These are phyloP conservation scores for Epinephelus moara DNA, from an alignment of 2,113 vertebrate species.

Conservation along the genomic window DNA sequence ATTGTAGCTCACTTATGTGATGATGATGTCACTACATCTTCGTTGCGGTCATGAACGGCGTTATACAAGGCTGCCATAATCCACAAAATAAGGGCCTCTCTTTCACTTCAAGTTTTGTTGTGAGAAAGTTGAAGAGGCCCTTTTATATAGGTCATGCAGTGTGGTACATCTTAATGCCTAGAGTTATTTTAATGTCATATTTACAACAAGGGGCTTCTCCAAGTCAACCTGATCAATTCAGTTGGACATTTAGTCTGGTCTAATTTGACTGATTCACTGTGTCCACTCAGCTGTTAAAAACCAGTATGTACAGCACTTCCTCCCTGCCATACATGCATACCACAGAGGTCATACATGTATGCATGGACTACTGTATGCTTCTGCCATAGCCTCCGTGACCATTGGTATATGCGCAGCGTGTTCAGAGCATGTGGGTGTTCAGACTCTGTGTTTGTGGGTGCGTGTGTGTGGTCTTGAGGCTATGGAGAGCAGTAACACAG, in stretches of 20 bases:
- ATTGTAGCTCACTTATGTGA: neutral
- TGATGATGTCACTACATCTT: slow-evolving; percentile 9
- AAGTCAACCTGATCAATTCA: slow-evolving; percentile 77
- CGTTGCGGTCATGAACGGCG: neutral
- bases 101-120: slow-evolving; percentile 58
- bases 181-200: slow-evolving; percentile 71
- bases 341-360: slow-evolving; percentile 73
- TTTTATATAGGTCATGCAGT: slow-evolving; percentile 71
- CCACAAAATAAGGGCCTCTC: neutral
- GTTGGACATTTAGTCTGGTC: slow-evolving; percentile 77
- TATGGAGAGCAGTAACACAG: slow-evolving; percentile 52
- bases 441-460: slow-evolving; percentile 49
- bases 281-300: slow-evolving; percentile 79
- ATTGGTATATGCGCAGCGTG: slow-evolving; percentile 22
- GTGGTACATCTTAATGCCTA: slow-evolving; percentile 48
- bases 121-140: slow-evolving; percentile 57
- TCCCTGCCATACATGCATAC: slow-evolving; percentile 46
- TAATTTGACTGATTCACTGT: slow-evolving; percentile 78
- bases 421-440: slow-evolving; percentile 33
- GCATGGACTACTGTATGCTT: slow-evolving; percentile 36
- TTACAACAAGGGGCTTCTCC: slow-evolving; percentile 56
- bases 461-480: slow-evolving; percentile 63
- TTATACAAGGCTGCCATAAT: neutral
- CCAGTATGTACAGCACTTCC: slow-evolving; percentile 72
- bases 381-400: slow-evolving; percentile 21